phyloP scores from a whole-genome alignment of 1,140 invertebrate genomes.

The Campoletis sonorensis region DNA sequence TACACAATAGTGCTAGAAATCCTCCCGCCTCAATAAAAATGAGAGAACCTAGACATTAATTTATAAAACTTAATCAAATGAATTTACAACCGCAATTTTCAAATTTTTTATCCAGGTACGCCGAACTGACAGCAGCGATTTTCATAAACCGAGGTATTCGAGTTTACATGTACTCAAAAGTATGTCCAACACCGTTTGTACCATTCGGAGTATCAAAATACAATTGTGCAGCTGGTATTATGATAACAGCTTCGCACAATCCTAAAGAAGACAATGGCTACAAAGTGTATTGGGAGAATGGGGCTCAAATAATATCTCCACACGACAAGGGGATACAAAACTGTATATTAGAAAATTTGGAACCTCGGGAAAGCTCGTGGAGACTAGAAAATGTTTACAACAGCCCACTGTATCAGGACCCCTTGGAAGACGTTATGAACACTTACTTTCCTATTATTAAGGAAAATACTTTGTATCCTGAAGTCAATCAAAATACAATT shows the following conservation, averaged over 20 bases:
- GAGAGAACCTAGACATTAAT: too few relatives aligned
- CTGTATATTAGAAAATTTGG: slow-evolving; percentile 86
- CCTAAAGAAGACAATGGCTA: slow-evolving; percentile 99
- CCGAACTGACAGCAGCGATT: slow-evolving; percentile 90
- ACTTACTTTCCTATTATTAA: slow-evolving; percentile 83
- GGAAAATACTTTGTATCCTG: slow-evolving; percentile 76
- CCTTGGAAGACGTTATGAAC: slow-evolving; percentile 79
- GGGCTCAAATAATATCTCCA: slow-evolving; percentile 96
- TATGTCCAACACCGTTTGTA: slow-evolving; percentile 96
- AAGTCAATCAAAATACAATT: slow-evolving; percentile 80
- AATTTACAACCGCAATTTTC: not conserved
- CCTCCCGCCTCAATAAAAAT: too few relatives aligned
- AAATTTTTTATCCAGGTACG: slow-evolving; percentile 84
- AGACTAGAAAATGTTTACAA: slow-evolving; percentile 75
- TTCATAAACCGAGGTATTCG: slow-evolving; percentile 87
- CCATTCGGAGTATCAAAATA: slow-evolving; percentile 87
- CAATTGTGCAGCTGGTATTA: slow-evolving; percentile 88
- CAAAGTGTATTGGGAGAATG: slow-evolving; percentile 98
- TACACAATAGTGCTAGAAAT: too few relatives aligned
- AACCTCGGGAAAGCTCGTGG: slow-evolving; percentile 85
- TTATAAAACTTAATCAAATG: too few relatives aligned
- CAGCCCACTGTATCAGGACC: slow-evolving; percentile 77
- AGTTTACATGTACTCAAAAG: slow-evolving; percentile 89
- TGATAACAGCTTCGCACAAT: slow-evolving; percentile 99
- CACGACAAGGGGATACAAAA: slow-evolving; percentile 93